These are phyloP conservation scores for Orthonyx spaldingii DNA, from an alignment of 2,113 vertebrate species.

Conservation along the genomic window DNA sequence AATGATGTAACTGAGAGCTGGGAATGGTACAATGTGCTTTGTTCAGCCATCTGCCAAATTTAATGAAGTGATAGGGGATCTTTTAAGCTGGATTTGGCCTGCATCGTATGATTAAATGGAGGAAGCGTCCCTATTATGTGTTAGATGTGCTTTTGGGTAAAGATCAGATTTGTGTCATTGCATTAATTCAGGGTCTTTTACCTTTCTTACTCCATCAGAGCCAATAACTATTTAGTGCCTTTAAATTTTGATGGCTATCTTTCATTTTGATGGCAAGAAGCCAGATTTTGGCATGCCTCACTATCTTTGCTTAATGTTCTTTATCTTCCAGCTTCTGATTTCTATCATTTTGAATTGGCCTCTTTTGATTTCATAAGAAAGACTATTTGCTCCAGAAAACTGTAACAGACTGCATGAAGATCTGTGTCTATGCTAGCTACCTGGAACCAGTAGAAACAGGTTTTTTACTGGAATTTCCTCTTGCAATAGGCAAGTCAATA, in stretches of 20 bases:
- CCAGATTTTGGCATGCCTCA: background rate
- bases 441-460: background rate
- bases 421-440: background rate
- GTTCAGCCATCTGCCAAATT: constrained; percentile 18
- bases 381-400: background rate
- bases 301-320: background rate
- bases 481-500: background rate
- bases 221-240: background rate
- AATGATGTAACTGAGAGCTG: background rate
- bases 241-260: background rate
- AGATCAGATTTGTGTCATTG: background rate
- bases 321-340: background rate
- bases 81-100: constrained; percentile 36
- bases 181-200: background rate
- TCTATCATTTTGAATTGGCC: background rate
- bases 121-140: background rate
- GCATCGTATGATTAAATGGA: background rate
- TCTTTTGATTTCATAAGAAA: background rate
- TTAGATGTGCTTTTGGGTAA: background rate
- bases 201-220: background rate
- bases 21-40: background rate
- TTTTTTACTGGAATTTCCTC: constrained; percentile 3
- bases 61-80: constrained; percentile 32
- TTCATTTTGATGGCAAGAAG: background rate
- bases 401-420: background rate